A percentile compares a stretch with the other conserved stretches of the same genome.
Evolutionary conservation across 2,797 vertebrate genomes (phyloP).

Genomic region (Danio kyathit): DNA sequence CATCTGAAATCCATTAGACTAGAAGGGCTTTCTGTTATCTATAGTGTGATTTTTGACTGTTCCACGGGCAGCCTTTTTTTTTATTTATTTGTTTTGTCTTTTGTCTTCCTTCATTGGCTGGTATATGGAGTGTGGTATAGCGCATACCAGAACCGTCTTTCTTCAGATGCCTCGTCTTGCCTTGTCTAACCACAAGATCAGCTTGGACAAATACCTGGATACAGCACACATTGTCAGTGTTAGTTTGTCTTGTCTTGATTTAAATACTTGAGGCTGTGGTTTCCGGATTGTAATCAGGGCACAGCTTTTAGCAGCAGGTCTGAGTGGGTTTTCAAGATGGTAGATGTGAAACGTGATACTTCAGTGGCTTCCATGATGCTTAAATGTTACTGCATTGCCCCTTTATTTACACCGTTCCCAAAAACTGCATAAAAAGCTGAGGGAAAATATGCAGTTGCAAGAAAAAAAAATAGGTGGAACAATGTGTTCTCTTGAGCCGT

Average conservation of each 20-base stretch:
- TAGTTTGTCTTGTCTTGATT: constrained; percentile 25
- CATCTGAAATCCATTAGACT: background rate
- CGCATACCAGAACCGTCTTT: background rate
- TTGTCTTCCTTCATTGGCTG: background rate
- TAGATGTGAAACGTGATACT: background rate
- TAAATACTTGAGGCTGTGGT: constrained; percentile 11
- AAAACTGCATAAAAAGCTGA: background rate
- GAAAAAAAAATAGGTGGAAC: background rate
- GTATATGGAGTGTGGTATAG: background rate
- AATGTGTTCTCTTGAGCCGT: background rate
- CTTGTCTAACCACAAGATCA: constrained; percentile 1
- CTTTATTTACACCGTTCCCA: background rate
- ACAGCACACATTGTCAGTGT: constrained; percentile 7
- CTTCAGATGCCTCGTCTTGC: background rate
- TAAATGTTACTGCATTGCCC: background rate
- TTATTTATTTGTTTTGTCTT: background rate
- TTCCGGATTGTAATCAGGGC: background rate
- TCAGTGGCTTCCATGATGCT: background rate
- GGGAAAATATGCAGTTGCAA: background rate
- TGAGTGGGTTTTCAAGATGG: background rate
- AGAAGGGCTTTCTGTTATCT: background rate
- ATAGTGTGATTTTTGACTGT: background rate
- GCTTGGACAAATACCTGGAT: constrained; percentile 11
- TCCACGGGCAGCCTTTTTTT: background rate
- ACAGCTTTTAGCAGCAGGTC: background rate